phyloP scores from a whole-genome alignment of 2,113 vertebrate genomes.

The Enhydra lutris region DNA sequence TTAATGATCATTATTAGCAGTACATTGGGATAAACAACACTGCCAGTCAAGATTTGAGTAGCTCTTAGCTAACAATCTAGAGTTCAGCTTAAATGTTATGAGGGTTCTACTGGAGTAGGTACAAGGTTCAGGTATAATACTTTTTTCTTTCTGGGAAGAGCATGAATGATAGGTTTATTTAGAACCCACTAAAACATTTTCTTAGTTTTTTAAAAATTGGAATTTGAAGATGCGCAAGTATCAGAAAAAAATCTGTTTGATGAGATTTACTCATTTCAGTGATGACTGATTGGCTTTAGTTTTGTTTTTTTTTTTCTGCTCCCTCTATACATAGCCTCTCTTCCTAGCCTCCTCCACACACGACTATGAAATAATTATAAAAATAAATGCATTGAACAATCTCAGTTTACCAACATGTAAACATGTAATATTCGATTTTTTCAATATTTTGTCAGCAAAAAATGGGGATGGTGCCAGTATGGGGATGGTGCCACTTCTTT shows the following conservation, averaged over 20 bases:
- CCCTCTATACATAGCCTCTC: fast-evolving
- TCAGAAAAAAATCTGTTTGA: not conserved
- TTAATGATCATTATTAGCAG: slow-evolving; percentile 18
- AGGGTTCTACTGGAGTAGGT: not conserved
- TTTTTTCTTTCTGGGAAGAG: not conserved
- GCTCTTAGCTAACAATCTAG: not conserved
- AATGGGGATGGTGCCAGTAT: not conserved
- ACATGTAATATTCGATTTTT: not conserved
- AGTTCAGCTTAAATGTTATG: slow-evolving; percentile 14
- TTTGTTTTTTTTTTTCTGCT: not conserved
- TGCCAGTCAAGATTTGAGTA: not conserved
- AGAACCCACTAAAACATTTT: not conserved
- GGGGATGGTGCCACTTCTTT: not conserved
- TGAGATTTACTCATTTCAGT: not conserved
- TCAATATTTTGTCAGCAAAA: not conserved
- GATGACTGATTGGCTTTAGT: not conserved
- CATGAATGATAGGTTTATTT: not conserved
- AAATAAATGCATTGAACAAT: not conserved
- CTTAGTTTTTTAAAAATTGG: not conserved
- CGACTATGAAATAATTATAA: not conserved
- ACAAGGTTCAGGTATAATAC: not conserved
- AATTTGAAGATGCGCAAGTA: not conserved
- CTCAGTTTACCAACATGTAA: not conserved
- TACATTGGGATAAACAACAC: not conserved
- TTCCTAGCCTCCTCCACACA: not conserved